Evolutionary conservation across 2,113 vertebrate species (phyloP).

Genomic region (Callionymus lyra): DNA sequence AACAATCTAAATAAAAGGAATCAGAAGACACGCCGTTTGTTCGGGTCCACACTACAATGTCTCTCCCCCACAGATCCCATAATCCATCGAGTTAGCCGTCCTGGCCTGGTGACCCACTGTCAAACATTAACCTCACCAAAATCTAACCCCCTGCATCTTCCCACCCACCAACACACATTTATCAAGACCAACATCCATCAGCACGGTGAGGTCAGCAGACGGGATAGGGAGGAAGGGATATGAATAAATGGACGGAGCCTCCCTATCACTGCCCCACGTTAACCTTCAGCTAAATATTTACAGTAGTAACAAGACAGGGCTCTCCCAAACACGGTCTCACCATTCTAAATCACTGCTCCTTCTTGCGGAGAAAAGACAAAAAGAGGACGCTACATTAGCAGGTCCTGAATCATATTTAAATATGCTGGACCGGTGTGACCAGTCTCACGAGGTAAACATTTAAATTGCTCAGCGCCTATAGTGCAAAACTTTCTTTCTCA

Average conservation of each 20-base stretch:
- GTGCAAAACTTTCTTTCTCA: too few species aligned
- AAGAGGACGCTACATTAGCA: slow-evolving; percentile 22
- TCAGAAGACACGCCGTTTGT: slow-evolving; percentile 18
- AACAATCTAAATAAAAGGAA: too few species aligned
- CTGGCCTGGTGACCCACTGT: slow-evolving; percentile 12
- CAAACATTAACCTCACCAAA: slow-evolving; percentile 65
- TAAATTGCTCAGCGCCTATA: too few species aligned
- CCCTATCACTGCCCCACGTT: slow-evolving; percentile 59
- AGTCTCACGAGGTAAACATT: too few species aligned
- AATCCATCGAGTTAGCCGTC: too few species aligned
- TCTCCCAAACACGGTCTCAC: too few species aligned
- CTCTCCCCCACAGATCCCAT: slow-evolving; percentile 36
- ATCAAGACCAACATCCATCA: slow-evolving; percentile 57
- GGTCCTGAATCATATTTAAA: too few species aligned
- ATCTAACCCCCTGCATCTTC: slow-evolving; percentile 40
- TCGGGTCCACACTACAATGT: slow-evolving; percentile 2
- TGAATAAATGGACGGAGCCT: slow-evolving; percentile 31
- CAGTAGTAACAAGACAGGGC: slow-evolving; percentile 22
- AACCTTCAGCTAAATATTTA: slow-evolving; percentile 65
- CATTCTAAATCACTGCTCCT: too few species aligned
- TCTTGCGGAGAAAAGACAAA: not conserved
- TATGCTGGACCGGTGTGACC: too few species aligned
- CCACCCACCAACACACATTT: slow-evolving; percentile 41
- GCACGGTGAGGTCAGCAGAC: slow-evolving; percentile 30
- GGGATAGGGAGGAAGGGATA: slow-evolving; percentile 11